These are phyloP conservation scores for Paratilapia polleni DNA, from an alignment of 2,113 vertebrate species.

Conservation along the genomic window DNA sequence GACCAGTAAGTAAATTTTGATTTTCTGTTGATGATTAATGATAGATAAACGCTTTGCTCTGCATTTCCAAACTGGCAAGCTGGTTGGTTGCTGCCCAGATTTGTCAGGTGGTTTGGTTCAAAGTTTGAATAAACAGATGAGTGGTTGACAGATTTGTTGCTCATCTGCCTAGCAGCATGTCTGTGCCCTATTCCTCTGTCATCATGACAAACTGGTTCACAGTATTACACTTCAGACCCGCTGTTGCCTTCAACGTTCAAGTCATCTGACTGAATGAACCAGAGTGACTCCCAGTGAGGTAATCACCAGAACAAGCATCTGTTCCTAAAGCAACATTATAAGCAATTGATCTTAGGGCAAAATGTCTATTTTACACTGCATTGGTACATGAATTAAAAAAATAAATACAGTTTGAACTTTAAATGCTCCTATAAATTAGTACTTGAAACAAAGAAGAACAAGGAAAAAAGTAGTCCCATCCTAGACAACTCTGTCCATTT, in stretches of 20 bases:
- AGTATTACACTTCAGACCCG: slow-evolving; percentile 1
- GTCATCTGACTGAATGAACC: slow-evolving; percentile 38
- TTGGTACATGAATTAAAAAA: background rate
- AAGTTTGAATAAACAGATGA: background rate
- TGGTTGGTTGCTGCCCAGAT: background rate
- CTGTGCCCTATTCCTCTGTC: background rate
- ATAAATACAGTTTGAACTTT: background rate
- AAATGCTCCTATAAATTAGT: background rate
- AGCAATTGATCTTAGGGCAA: background rate
- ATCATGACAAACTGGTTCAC: background rate
- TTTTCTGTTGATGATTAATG: background rate
- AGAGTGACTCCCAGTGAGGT: slow-evolving; percentile 2
- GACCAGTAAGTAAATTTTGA: background rate
- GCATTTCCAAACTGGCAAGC: background rate
- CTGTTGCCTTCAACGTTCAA: background rate
- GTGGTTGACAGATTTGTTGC: background rate
- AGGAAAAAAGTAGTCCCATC: background rate
- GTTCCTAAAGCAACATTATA: background rate
- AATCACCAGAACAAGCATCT: background rate
- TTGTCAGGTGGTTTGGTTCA: background rate
- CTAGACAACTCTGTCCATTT: background rate
- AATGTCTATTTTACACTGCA: background rate
- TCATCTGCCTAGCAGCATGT: background rate
- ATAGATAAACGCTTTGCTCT: background rate
- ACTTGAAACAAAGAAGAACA: background rate